Percentiles rank a stretch among this genome's conserved stretches.
phyloP scores from a whole-genome alignment of 2,797 vertebrate species.

The Eulemur mongoz region DNA sequence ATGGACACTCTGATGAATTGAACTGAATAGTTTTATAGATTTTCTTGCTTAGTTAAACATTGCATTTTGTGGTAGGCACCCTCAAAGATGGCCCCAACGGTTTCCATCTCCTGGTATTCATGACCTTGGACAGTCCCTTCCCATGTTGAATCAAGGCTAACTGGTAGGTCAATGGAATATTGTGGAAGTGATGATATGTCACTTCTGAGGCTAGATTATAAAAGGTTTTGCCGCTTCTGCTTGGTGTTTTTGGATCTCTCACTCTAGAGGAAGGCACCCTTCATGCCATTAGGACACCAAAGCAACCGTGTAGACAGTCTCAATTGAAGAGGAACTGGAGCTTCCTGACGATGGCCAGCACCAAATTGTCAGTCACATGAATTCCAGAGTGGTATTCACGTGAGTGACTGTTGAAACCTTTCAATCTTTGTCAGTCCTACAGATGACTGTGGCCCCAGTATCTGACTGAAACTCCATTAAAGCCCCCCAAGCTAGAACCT shows the following conservation, averaged over 20 bases:
- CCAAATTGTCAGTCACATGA: background rate
- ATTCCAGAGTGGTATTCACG: no score
- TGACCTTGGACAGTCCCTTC: background rate
- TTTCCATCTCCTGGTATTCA: background rate
- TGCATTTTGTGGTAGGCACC: background rate
- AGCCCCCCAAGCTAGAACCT: background rate
- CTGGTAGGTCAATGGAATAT: background rate
- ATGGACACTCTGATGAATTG: background rate
- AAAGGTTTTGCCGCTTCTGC: background rate
- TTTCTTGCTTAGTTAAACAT: background rate
- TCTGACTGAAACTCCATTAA: background rate
- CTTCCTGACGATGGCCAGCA: background rate
- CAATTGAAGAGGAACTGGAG: background rate
- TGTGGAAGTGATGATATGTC: background rate
- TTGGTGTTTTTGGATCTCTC: background rate
- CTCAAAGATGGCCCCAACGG: background rate
- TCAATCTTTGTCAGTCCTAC: background rate
- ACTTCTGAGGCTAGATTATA: background rate
- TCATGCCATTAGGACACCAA: background rate
- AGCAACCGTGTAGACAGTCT: background rate
- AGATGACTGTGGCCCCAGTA: background rate
- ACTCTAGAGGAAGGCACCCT: background rate
- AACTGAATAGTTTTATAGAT: background rate
- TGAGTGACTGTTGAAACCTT: background rate
- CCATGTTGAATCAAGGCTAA: background rate